Evolutionary conservation across 2,888 invertebrate species (phyloP).

Genomic region (Erebia palarica): DNA sequence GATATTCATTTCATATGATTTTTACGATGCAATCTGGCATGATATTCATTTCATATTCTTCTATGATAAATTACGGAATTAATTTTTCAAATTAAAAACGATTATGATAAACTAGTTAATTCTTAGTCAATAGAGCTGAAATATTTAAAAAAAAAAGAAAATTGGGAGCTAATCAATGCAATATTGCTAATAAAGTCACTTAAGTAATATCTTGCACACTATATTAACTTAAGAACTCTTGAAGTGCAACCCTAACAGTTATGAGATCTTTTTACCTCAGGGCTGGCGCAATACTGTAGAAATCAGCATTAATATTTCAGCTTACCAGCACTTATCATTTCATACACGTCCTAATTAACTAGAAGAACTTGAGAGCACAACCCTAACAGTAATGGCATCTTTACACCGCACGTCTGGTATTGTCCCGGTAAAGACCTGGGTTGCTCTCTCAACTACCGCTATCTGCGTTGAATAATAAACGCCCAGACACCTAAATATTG

Average conservation of each 20-base stretch:
- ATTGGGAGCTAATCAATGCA: neutral
- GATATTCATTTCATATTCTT: too few species aligned
- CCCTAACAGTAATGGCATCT: conserved; percentile 39
- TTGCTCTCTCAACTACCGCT: conserved; percentile 40
- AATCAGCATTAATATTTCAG: too few species aligned
- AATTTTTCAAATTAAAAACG: too few species aligned
- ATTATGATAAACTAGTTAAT: too few species aligned
- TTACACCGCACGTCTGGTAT: conserved; percentile 45
- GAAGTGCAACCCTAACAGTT: neutral
- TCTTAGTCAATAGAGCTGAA: neutral
- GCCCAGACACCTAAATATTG: conserved; percentile 45
- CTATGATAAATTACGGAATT: too few species aligned
- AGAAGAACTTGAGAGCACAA: conserved; percentile 17
- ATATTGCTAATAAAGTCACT: neutral
- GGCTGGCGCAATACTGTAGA: too few species aligned
- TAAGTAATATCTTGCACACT: neutral
- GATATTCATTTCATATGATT: too few species aligned
- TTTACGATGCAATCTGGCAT: too few species aligned
- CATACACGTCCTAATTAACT: neutral
- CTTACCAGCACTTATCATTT: too few species aligned
- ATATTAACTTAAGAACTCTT: neutral
- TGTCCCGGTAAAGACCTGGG: conserved; percentile 40
- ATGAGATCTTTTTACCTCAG: too few species aligned
- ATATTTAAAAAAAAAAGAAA: neutral
- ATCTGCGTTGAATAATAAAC: conserved; percentile 42